Evolutionary conservation across 2,888 invertebrate genomes (phyloP).

Genomic region (Microdon myrmicae): DNA sequence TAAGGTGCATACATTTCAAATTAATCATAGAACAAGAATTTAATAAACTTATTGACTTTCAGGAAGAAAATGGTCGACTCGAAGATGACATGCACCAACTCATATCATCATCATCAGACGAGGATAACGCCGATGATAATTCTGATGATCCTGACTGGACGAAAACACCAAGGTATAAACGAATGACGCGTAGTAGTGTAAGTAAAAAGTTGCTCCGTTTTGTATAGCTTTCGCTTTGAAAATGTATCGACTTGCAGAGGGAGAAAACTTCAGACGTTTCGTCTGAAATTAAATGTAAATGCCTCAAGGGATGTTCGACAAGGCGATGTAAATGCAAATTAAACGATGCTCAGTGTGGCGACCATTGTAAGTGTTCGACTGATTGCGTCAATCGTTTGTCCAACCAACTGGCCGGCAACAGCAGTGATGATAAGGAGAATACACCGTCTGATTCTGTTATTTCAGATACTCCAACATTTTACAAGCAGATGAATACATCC

Average conservation of each 20-base stretch:
- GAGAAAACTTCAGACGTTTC: slow-evolving; percentile 29
- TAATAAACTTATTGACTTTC: slow-evolving; percentile 21
- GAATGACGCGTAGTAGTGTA: slow-evolving; percentile 6
- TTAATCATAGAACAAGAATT: not conserved
- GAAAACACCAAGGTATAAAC: slow-evolving; percentile 51
- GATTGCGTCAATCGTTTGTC: slow-evolving; percentile 16
- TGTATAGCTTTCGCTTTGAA: not conserved
- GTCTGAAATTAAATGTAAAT: slow-evolving; percentile 23
- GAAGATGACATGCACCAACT: slow-evolving; percentile 13
- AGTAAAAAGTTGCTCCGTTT: not conserved
- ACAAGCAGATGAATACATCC: slow-evolving; percentile 35
- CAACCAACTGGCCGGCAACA: slow-evolving; percentile 13
- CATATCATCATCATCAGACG: slow-evolving; percentile 32
- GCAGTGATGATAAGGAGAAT: slow-evolving; percentile 34
- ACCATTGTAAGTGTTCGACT: slow-evolving; percentile 16
- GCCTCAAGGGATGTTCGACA: slow-evolving; percentile 19
- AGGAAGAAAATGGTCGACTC: too few species aligned
- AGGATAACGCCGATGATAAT: slow-evolving; percentile 17
- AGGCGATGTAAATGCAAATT: slow-evolving; percentile 27
- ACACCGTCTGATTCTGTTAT: not conserved
- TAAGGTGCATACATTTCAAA: not conserved
- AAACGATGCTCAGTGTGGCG: slow-evolving; percentile 14
- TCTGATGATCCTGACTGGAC: slow-evolving; percentile 56
- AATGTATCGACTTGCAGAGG: slow-evolving; percentile 11
- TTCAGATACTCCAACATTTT: slow-evolving; percentile 30